These are phyloP conservation scores for Epistrophe grossulariae DNA, from an alignment of 2,888 invertebrate genomes.

Conservation along the genomic window DNA sequence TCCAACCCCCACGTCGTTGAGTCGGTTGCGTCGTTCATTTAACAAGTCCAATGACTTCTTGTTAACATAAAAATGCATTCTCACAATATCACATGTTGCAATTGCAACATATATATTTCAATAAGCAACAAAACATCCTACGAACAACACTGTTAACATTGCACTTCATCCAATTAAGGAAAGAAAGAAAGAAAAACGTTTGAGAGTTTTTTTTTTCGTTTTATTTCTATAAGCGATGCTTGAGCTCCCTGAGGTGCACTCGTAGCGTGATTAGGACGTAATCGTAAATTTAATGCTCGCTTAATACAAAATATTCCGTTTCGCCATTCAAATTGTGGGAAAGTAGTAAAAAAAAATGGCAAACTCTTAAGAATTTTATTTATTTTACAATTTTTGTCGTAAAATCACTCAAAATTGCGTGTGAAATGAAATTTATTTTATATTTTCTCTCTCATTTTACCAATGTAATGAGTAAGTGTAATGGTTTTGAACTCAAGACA, in stretches of 20 bases:
- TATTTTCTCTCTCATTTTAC: neutral
- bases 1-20: neutral
- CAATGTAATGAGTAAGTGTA: neutral
- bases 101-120: conserved; percentile 5
- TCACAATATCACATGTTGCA: conserved; percentile 42
- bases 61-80: conserved; percentile 59
- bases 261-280: conserved; percentile 68
- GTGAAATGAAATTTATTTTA: conserved; percentile 34
- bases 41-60: conserved; percentile 65
- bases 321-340: conserved; percentile 63
- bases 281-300: conserved; percentile 68
- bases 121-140: conserved; percentile 16
- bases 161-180: conserved; percentile 66
- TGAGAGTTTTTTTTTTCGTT: conserved; percentile 1
- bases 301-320: conserved; percentile 65
- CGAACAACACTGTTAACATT: conserved; percentile 60
- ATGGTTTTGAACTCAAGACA: neutral
- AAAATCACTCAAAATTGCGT: conserved; percentile 48
- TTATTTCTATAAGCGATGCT: neutral
- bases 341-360: conserved; percentile 33
- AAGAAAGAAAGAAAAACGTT: conserved; percentile 8
- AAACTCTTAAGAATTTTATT: conserved; percentile 40
- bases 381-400: conserved; percentile 50
- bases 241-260: neutral
- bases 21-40: neutral